Conservation (phyloP, 2,888 invertebrate genomes). For the Shargacucullia verbasci region DNA sequence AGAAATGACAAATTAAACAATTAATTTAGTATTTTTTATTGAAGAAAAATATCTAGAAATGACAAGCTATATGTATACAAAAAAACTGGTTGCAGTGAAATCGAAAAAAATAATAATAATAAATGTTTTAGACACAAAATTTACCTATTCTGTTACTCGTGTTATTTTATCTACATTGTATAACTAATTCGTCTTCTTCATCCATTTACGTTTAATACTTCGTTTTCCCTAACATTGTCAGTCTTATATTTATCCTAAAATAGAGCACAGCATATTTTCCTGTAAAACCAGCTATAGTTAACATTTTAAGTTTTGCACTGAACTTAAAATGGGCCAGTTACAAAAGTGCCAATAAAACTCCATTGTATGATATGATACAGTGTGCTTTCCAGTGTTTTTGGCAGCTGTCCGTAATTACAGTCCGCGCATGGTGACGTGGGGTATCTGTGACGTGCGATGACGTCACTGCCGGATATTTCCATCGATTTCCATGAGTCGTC, state of each 20-base stretch:
- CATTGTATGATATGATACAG: slow-evolving; percentile 23
- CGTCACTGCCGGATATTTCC: slow-evolving; percentile 57
- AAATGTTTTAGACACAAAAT: no score
- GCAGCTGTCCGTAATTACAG: slow-evolving; percentile 43
- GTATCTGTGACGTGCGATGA: slow-evolving; percentile 54
- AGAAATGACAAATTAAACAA: no score
- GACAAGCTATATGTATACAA: no score
- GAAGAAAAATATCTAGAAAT: no score
- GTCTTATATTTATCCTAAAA: slow-evolving; percentile 19
- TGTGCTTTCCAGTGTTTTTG: slow-evolving; percentile 35
- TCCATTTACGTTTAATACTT: slow-evolving; percentile 2
- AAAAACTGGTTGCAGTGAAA: no score
- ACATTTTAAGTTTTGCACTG: slow-evolving; percentile 15
- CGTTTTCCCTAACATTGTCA: slow-evolving; percentile 28
- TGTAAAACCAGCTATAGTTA: slow-evolving; percentile 12
- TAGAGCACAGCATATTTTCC: slow-evolving; percentile 21
- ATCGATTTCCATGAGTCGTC: slow-evolving; percentile 62
- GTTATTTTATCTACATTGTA: slow-evolving; percentile 18
- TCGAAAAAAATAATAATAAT: no score
- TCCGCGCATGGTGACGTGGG: slow-evolving; percentile 26
- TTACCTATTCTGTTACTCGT: background rate
- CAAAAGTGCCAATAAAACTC: slow-evolving; percentile 38
- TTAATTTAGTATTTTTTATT: no score
- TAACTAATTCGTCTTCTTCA: slow-evolving; percentile 14
- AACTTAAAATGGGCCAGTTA: slow-evolving; percentile 39